Base-by-base conservation (phyloP, 2,797 vertebrate species). In the Eulemur coronatus region DNA sequence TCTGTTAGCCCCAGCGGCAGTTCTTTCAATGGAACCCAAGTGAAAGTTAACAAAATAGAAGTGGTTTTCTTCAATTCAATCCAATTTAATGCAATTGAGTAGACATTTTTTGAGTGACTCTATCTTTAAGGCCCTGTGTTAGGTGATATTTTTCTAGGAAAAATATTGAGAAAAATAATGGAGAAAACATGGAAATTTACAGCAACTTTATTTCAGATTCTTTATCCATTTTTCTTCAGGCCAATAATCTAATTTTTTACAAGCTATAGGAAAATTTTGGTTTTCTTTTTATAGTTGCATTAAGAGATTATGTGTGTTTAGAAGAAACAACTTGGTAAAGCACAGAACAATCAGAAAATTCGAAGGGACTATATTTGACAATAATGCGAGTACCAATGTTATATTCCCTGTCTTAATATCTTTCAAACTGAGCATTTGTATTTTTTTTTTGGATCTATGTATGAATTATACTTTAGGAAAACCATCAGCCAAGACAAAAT, bases 11-110 rank as follows among this genome's bases (percentile, higher is more conserved):
- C 7, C 95, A 94, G 61, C 41, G 92, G 55, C 67, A 67, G 38
- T 89, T 91, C 26, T 85, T 96, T 82, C 55, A 78, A 57, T 43
- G 92, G 35, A 89, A 75, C 18, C 26, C 20, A 90, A 46, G 3
- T 7, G n/a, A 92, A 92, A 92, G 13, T 17, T 70, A 75, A 30
- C 55, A 79, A 92, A 87, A 59, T 78, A 84, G 81, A 95, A 52
- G 63, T 96, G 26, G 11, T 92, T 95, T 94, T 72, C 76, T 92
- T 92, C 65, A 76, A 84, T 94, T 69, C n/a, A 59, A 5, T 50
- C 26, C 76, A 92, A 88, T 96, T 96, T 94, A 70, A 92, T 69
- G 95, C 72, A 75, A 14, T 75, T 94, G 57, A 95, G 61, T n/a
- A 96, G 86, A 59, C 22, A 59, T 50, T 80, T 79, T 78, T 93